These are phyloP conservation scores for Gobio gobio DNA, from an alignment of 2,113 vertebrate genomes.

Conservation along the genomic window DNA sequence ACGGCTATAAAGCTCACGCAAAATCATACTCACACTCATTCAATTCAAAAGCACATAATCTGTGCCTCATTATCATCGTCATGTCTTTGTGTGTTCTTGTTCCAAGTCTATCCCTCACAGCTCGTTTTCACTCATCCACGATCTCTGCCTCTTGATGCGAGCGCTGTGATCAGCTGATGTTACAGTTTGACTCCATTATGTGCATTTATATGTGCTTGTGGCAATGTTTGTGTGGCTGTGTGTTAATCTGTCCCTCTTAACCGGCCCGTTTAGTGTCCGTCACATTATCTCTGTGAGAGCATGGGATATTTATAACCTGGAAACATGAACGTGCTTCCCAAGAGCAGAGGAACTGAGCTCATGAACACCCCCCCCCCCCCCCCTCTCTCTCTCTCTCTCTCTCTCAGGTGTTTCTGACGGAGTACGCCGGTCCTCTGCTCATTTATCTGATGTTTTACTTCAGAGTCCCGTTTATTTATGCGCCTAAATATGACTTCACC, in stretches of 20 bases:
- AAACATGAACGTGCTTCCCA: not conserved
- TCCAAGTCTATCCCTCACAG: too few relatives aligned
- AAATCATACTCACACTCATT: too few relatives aligned
- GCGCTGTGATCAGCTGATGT: not conserved
- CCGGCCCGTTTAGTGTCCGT: slow-evolving; percentile 4
- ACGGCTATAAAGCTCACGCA: too few relatives aligned
- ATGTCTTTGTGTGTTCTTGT: too few relatives aligned
- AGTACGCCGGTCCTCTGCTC: slow-evolving; percentile 87
- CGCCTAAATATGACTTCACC: slow-evolving; percentile 87
- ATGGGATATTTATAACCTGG: slow-evolving; percentile 8
- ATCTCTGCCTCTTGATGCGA: not conserved
- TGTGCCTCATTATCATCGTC: too few relatives aligned
- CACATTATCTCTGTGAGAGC: slow-evolving; percentile 39
- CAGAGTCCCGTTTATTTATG: slow-evolving; percentile 89
- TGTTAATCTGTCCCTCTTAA: slow-evolving; percentile 28
- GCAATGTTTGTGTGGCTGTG: not conserved
- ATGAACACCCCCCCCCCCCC: not conserved
- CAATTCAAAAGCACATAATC: too few relatives aligned
- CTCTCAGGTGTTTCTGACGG: slow-evolving; percentile 87
- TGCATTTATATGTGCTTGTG: not conserved
- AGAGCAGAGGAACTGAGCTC: not conserved
- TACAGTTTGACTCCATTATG: not conserved
- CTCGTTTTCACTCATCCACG: too few relatives aligned
- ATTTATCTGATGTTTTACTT: slow-evolving; percentile 94
- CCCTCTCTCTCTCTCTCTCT: not conserved